phyloP scores from a whole-genome alignment of 2,888 invertebrate species.

The Cartodere bifasciata region DNA sequence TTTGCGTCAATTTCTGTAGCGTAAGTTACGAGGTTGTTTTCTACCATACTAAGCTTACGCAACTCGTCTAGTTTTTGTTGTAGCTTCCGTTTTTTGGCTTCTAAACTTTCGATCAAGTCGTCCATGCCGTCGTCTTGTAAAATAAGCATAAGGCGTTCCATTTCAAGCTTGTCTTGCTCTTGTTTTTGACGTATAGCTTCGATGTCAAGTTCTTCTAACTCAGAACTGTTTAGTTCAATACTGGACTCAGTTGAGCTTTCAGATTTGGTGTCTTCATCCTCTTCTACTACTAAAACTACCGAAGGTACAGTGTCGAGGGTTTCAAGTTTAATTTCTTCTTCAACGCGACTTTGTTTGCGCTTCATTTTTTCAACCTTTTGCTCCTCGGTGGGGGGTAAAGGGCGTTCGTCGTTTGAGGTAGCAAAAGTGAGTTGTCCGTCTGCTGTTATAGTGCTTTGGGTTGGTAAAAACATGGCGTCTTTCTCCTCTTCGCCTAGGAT shows the following conservation, averaged over 20 bases:
- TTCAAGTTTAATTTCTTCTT: slow-evolving; percentile 16
- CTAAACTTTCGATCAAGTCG: slow-evolving; percentile 28
- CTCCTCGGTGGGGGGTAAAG: slow-evolving; percentile 25
- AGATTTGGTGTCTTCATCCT: slow-evolving; percentile 12
- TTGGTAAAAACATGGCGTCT: slow-evolving; percentile 54
- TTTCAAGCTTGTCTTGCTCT: slow-evolving; percentile 24
- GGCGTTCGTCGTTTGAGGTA: slow-evolving; percentile 29
- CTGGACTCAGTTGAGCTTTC: slow-evolving; percentile 19
- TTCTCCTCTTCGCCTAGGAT: slow-evolving; percentile 47
- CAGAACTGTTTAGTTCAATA: slow-evolving; percentile 23
- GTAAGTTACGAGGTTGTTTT: slow-evolving; percentile 29
- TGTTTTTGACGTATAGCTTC: slow-evolving; percentile 24
- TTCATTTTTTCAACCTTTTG: slow-evolving; percentile 17
- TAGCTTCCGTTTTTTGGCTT: slow-evolving; percentile 29
- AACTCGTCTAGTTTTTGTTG: slow-evolving; percentile 31
- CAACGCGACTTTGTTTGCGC: slow-evolving; percentile 12
- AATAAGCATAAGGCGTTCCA: slow-evolving; percentile 24
- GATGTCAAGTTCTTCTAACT: slow-evolving; percentile 24
- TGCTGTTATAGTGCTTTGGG: slow-evolving; percentile 49
- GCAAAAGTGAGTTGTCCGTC: slow-evolving; percentile 34
- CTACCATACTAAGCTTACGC: slow-evolving; percentile 26
- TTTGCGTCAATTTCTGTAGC: slow-evolving; percentile 28
- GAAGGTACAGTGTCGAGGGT: slow-evolving; percentile 5
- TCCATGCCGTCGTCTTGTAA: slow-evolving; percentile 31
- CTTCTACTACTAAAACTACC: slow-evolving; percentile 12